Conservation (phyloP, 1,140 invertebrate genomes). For the Coptotermes formosanus region DNA sequence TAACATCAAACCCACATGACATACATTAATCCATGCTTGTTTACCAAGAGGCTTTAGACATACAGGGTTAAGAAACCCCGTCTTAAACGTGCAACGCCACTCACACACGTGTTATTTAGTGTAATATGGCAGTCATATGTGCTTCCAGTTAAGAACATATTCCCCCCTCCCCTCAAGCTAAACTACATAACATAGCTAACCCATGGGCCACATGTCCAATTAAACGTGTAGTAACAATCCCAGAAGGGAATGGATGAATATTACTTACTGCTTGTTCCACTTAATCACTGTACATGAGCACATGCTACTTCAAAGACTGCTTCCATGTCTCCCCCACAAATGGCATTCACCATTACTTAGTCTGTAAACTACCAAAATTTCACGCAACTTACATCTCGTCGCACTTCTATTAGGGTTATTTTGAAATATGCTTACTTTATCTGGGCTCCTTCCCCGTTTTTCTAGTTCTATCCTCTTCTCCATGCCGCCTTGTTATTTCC, state of each 20-base stretch:
- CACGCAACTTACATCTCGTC: neutral
- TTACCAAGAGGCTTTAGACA: neutral
- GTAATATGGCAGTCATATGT: neutral
- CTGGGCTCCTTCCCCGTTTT: slow-evolving; percentile 76
- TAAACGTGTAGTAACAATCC: neutral
- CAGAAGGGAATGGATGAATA: neutral
- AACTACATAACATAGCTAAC: neutral
- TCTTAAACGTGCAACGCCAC: neutral
- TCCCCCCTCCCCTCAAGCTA: neutral
- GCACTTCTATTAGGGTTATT: neutral
- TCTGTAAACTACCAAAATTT: slow-evolving; percentile 24
- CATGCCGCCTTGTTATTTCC: slow-evolving; percentile 54
- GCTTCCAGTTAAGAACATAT: neutral
- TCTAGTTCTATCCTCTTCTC: slow-evolving; percentile 91
- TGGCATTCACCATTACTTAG: neutral
- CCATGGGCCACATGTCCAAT: neutral
- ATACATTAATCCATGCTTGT: neutral
- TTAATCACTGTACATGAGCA: neutral
- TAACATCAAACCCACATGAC: neutral
- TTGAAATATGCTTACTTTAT: slow-evolving; percentile 65
- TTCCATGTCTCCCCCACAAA: neutral
- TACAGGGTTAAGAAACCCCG: neutral
- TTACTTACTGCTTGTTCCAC: neutral
- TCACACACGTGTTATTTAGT: neutral
- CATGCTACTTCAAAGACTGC: slow-evolving; percentile 17